Conservation (phyloP, 2,113 vertebrate genomes). For the Chloropsis cyanopogon region DNA sequence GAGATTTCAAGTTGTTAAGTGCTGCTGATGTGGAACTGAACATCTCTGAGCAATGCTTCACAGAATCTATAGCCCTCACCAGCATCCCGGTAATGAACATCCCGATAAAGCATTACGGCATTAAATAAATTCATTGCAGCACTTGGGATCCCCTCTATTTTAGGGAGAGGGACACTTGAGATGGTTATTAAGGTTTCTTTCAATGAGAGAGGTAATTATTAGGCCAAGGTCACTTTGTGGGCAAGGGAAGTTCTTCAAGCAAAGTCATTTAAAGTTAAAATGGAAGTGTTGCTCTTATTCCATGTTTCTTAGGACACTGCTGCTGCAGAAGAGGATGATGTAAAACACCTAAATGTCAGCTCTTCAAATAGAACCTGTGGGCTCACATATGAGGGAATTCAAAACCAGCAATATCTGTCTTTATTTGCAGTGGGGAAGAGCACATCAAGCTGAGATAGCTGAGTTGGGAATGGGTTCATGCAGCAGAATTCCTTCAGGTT, state of each 20-base stretch:
- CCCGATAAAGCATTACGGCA: constrained; percentile 61
- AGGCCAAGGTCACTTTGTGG: constrained; percentile 62
- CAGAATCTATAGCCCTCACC: neutral
- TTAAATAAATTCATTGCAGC: constrained; percentile 51
- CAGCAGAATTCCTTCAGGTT: neutral
- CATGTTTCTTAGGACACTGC: neutral
- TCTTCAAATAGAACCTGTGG: constrained; percentile 23
- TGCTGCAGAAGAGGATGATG: constrained; percentile 11
- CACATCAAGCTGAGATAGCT: neutral
- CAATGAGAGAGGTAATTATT: constrained; percentile 44
- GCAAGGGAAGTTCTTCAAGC: constrained; percentile 27
- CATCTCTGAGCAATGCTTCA: constrained; percentile 13
- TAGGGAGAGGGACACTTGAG: constrained; percentile 39
- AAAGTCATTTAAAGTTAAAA: constrained; percentile 51
- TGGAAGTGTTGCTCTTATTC: neutral
- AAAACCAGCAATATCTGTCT: neutral
- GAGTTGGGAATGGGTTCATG: neutral
- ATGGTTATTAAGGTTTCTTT: constrained; percentile 37
- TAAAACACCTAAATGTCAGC: constrained; percentile 35
- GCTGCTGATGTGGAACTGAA: constrained; percentile 11
- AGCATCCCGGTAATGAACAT: neutral
- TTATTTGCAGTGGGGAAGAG: neutral
- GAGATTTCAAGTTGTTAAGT: neutral
- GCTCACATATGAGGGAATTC: neutral
- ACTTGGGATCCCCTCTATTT: constrained; percentile 35